These are phyloP conservation scores for Trichogramma dendrolimi DNA, from an alignment of 2,888 invertebrate species.

Conservation along the genomic window DNA sequence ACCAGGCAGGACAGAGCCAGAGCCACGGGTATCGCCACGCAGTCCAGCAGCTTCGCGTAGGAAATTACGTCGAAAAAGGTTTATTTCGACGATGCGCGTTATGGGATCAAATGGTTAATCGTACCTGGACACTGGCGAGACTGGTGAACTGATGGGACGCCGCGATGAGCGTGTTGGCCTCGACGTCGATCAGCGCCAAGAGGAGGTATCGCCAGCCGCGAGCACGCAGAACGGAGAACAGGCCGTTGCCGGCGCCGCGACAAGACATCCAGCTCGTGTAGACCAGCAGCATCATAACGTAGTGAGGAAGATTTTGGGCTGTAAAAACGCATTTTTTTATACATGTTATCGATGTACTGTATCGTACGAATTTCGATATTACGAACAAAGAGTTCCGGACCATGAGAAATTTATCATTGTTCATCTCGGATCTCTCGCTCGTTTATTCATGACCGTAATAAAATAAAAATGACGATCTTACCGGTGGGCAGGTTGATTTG, in stretches of 20 bases:
- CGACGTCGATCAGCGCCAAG: constrained; percentile 77
- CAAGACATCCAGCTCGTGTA: constrained; percentile 75
- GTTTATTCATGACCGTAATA: no score
- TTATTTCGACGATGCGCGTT: neutral
- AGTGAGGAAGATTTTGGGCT: constrained; percentile 78
- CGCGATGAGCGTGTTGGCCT: constrained; percentile 78
- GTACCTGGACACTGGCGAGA: constrained; percentile 68
- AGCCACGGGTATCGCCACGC: constrained; percentile 80
- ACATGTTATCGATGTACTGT: neutral
- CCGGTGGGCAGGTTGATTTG: constrained; percentile 71
- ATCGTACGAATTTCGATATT: neutral
- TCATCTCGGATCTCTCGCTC: no score
- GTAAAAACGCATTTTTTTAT: constrained; percentile 31
- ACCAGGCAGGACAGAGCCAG: constrained; percentile 73
- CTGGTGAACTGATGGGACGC: constrained; percentile 75
- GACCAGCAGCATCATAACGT: constrained; percentile 69
- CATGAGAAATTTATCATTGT: no score
- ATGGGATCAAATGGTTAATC: neutral
- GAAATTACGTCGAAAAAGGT: constrained; percentile 44
- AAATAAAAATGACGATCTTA: constrained; percentile 36
- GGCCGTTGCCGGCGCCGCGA: constrained; percentile 59
- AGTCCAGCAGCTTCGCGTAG: constrained; percentile 67
- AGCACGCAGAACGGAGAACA: constrained; percentile 63
- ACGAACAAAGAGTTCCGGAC: no score
- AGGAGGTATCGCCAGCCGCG: constrained; percentile 76